Base-by-base conservation (phyloP, 2,888 invertebrate genomes). In the Zelleria hepariella region DNA sequence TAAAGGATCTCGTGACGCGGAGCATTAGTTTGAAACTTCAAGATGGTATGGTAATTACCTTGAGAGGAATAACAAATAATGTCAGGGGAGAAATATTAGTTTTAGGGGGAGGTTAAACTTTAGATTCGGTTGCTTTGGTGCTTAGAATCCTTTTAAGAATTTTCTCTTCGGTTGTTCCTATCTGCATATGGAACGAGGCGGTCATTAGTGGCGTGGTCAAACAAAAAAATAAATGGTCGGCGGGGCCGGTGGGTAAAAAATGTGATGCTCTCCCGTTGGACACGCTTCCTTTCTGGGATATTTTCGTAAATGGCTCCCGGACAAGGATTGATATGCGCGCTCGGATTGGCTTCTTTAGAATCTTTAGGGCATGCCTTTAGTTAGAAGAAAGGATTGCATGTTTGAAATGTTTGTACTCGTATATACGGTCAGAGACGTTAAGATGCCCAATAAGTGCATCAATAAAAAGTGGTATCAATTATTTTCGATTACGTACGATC, bases 171-270 rank as follows among this genome's bases (percentile, higher is more conserved):
- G n/a, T n/a, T n/a, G n/a, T n/a, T n/a, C 54, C 58, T 60, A 60
- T 60, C 60, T 60, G 52, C 53, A 48, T 54, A 53, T 53, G 55
- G 54, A 49, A 24, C 60, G 49, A 57, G 51, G 10, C 57, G 60
- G 55, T 60, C 60, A 60, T 60, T 60, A 60, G 58, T 54, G 24
- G 51, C 24, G 58, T 10, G 53, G 57, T 58, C 21, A 54, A 8
- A 32, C 48, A 54, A 58, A 60, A 60, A 60, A 60, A 60, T 58
- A 60, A 58, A 58, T 60, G 60, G 58, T 23, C 5, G 25, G 15
- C 25, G 26, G 54, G 25, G n/a, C 20, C 10, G 55, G 55, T 27
- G 27, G 55, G 27, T 55, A 55, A 55, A 55, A 55, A 55, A 55
- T 55, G 27, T 55, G 55, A 55, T 55, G 21, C 27, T 27, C 27